phyloP scores from a whole-genome alignment of 2,888 invertebrate species.

The Tigriopus californicus region DNA sequence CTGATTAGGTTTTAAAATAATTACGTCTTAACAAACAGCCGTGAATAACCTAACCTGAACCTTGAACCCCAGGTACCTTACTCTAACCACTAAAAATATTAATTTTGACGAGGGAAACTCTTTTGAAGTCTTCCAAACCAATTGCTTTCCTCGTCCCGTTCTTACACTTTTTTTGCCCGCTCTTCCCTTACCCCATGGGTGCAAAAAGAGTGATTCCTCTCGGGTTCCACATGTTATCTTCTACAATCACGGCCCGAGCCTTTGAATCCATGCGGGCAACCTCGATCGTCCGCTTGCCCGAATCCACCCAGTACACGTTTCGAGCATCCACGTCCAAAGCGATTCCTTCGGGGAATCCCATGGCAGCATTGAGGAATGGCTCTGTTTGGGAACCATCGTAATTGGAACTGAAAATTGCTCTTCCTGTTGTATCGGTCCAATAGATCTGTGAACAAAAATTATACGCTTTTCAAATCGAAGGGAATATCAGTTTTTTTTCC shows the following conservation, averaged over 20 bases:
- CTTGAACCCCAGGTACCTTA: no score
- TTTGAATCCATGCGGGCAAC: slow-evolving; percentile 65
- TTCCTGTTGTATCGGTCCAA: slow-evolving; percentile 77
- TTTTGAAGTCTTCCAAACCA: no score
- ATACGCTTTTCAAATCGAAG: no score
- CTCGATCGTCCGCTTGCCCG: slow-evolving; percentile 65
- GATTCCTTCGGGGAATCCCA: slow-evolving; percentile 69
- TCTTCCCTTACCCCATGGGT: slow-evolving; percentile 45
- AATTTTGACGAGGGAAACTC: no score
- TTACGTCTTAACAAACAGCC: no score
- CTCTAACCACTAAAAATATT: no score
- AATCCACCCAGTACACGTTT: slow-evolving; percentile 93
- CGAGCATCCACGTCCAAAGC: slow-evolving; percentile 80
- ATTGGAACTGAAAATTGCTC: slow-evolving; percentile 49
- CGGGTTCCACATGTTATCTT: slow-evolving; percentile 62
- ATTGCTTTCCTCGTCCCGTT: no score
- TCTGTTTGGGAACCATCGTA: slow-evolving; percentile 53
- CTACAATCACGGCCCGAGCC: slow-evolving; percentile 52
- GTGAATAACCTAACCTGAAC: no score
- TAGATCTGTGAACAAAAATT: slow-evolving; percentile 41
- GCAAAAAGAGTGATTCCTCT: slow-evolving; percentile 89
- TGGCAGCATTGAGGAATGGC: slow-evolving; percentile 42
- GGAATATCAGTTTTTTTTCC: no score
- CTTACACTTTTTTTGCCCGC: neutral
- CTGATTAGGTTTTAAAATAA: no score